Conservation (phyloP, 2,888 invertebrate genomes). For the Pogonocherus hispidulus region DNA sequence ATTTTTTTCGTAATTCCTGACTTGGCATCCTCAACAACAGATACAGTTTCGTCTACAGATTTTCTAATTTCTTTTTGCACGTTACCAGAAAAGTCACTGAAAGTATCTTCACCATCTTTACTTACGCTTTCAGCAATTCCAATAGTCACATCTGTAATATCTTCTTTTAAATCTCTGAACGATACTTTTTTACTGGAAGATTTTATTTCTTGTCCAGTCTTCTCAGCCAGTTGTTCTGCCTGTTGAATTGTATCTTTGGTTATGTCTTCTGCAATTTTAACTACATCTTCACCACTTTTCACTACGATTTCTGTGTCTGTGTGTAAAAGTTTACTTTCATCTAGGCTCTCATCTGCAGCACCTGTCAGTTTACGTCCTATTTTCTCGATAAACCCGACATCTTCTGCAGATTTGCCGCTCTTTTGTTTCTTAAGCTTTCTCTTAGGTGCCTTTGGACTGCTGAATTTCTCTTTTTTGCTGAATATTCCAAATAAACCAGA, state of each 20-base stretch:
- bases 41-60: neutral
- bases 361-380: conserved; percentile 51
- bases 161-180: conserved; percentile 32
- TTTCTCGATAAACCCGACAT: conserved; percentile 48
- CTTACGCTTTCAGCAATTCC: neutral
- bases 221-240: neutral
- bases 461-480: conserved; percentile 51
- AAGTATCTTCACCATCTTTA: conserved; percentile 31
- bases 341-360: conserved; percentile 28
- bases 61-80: conserved; percentile 1
- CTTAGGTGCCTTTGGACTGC: conserved; percentile 51
- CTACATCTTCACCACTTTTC: neutral
- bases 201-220: conserved; percentile 31
- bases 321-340: neutral
- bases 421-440: conserved; percentile 53
- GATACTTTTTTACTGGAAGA: conserved; percentile 40
- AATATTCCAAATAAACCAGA: conserved; percentile 56
- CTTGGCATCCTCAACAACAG: neutral
- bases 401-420: conserved; percentile 45
- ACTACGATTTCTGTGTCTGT: neutral
- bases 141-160: conserved; percentile 11
- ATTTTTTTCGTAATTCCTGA: neutral
- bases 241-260: neutral
- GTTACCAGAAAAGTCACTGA: conserved; percentile 9
- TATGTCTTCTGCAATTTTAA: conserved; percentile 2